phyloP scores from a whole-genome alignment of 2,113 vertebrate genomes.

The Platysteira castanea region DNA sequence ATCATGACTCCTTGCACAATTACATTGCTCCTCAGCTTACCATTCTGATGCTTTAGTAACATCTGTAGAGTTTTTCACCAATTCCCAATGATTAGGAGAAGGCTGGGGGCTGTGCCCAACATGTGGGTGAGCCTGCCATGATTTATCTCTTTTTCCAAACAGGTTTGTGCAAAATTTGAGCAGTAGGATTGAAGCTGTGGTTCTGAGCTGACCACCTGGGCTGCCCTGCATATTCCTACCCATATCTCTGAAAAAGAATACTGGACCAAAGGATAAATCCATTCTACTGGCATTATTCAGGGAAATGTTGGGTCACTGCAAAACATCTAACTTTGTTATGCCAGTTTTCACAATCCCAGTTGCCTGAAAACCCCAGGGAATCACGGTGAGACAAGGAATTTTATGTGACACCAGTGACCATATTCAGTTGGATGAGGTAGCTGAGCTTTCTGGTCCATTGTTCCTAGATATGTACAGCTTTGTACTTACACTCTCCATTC shows the following conservation, averaged over 20 bases:
- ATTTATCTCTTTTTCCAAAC: background rate
- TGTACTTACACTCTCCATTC: background rate
- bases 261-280: background rate
- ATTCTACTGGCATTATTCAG: background rate
- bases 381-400: background rate
- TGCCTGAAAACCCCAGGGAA: background rate
- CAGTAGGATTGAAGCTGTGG: background rate
- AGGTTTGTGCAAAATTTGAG: background rate
- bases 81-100: background rate
- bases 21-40: background rate
- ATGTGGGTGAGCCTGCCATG: accelerated
- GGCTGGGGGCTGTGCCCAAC: background rate
- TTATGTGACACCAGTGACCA: background rate
- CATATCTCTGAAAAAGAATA: background rate
- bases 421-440: background rate
- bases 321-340: background rate
- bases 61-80: background rate
- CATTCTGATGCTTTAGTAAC: background rate
- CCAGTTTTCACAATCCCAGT: background rate
- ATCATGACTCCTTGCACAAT: background rate
- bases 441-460: background rate
- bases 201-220: background rate
- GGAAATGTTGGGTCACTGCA: background rate
- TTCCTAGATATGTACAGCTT: background rate
- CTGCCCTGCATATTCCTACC: background rate